These are phyloP conservation scores for Drosophila cardini DNA, from an alignment of 1,140 invertebrate species.

Conservation along the genomic window DNA sequence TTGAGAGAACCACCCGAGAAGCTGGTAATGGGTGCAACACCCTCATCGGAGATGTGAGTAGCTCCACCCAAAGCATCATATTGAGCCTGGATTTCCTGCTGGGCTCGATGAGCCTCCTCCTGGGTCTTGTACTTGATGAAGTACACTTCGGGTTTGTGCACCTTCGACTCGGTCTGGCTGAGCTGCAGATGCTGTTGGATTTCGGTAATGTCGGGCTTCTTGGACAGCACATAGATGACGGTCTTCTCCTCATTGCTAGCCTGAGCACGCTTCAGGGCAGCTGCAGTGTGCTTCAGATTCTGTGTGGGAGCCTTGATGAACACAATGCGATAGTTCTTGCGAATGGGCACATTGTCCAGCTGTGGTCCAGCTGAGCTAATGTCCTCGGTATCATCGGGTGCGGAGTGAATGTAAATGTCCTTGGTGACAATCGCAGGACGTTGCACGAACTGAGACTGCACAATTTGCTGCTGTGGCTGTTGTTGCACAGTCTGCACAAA, in stretches of 20 bases:
- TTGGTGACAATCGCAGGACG: slow-evolving; percentile 81
- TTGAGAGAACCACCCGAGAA: slow-evolving; percentile 68
- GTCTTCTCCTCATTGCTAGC: slow-evolving; percentile 92
- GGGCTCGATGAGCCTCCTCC: slow-evolving; percentile 85
- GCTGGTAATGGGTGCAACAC: slow-evolving; percentile 77
- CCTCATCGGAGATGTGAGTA: slow-evolving; percentile 80
- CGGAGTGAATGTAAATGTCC: slow-evolving; percentile 82
- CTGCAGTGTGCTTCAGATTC: slow-evolving; percentile 87
- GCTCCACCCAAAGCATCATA: slow-evolving; percentile 80
- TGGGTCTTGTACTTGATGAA: slow-evolving; percentile 91
- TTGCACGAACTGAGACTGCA: slow-evolving; percentile 63
- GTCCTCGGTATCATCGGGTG: slow-evolving; percentile 80
- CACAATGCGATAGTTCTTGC: slow-evolving; percentile 94
- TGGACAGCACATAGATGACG: slow-evolving; percentile 93
- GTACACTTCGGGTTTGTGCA: slow-evolving; percentile 90
- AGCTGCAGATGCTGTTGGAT: slow-evolving; percentile 77
- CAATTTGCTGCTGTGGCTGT: slow-evolving; percentile 46
- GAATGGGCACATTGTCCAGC: slow-evolving; percentile 85
- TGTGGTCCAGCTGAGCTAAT: slow-evolving; percentile 46
- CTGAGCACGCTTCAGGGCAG: slow-evolving; percentile 86
- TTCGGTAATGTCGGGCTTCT: slow-evolving; percentile 86
- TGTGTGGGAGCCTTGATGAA: slow-evolving; percentile 93
- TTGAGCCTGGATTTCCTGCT: slow-evolving; percentile 82
- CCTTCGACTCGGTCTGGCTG: slow-evolving; percentile 69
- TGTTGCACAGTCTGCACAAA: slow-evolving; percentile 17